phyloP scores from a whole-genome alignment of 2,797 vertebrate genomes.

The Macroramphosus scolopax region DNA sequence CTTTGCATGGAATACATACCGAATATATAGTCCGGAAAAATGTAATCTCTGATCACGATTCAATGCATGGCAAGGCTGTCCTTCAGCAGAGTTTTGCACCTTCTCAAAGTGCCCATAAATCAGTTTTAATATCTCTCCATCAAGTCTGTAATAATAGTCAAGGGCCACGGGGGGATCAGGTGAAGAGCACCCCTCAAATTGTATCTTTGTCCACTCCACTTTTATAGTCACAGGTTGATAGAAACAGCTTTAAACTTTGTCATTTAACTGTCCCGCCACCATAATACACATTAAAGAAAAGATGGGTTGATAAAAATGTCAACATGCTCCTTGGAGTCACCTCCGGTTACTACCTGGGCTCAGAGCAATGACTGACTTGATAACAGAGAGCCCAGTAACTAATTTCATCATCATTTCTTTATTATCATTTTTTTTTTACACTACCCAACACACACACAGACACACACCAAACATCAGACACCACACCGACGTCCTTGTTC shows the following conservation, averaged over 20 bases:
- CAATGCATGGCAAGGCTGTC: conserved; percentile 32
- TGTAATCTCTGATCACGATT: conserved; percentile 59
- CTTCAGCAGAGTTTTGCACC: conserved; percentile 28
- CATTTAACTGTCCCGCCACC: neutral
- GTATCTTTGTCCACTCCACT: neutral
- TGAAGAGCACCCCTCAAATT: neutral
- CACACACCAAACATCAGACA: too few species aligned
- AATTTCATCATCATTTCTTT: conserved; percentile 5
- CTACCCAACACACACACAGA: conserved; percentile 28
- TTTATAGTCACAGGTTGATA: neutral
- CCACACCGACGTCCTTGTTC: too few species aligned
- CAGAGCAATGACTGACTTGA: neutral
- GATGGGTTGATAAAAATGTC: neutral
- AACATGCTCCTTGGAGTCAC: neutral
- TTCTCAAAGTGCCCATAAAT: conserved; percentile 16
- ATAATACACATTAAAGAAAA: neutral
- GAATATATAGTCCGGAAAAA: conserved; percentile 45
- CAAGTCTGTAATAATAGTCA: neutral
- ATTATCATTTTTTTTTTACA: conserved; percentile 29
- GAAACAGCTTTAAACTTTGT: neutral
- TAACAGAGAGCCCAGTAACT: neutral
- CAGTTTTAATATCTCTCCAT: conserved; percentile 18
- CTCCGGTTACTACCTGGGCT: neutral
- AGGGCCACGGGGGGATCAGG: too few species aligned
- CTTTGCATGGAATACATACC: conserved; percentile 43